phyloP scores from a whole-genome alignment of 2,888 invertebrate species.

The Polymixis lichenea region DNA sequence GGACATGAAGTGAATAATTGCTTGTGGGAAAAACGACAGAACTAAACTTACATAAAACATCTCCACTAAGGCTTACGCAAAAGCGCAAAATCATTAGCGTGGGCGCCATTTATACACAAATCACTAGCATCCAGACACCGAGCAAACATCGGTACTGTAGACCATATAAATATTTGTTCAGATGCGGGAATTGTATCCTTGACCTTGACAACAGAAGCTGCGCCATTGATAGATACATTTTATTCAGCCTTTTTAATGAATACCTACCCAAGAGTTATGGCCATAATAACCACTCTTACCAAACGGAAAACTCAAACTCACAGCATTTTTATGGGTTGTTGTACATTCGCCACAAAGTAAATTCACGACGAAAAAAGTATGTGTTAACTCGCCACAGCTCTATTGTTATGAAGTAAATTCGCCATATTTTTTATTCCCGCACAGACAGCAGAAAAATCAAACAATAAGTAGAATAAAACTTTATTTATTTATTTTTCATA shows the following conservation, averaged over 20 bases:
- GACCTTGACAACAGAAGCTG: slow-evolving; percentile 34
- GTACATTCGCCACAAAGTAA: too few relatives aligned
- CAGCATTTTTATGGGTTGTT: slow-evolving; percentile 24
- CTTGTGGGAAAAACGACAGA: background rate
- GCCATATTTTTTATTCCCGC: too few relatives aligned
- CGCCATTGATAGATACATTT: slow-evolving; percentile 19
- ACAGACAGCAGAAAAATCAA: too few relatives aligned
- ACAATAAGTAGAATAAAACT: too few relatives aligned
- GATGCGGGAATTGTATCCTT: slow-evolving; percentile 27
- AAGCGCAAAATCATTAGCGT: slow-evolving; percentile 18
- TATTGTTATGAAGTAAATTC: too few relatives aligned
- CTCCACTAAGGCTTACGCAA: slow-evolving; percentile 3
- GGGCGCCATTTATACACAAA: slow-evolving; percentile 25
- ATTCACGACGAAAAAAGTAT: too few relatives aligned
- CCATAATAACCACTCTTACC: slow-evolving; percentile 12
- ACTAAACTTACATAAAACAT: slow-evolving; percentile 1
- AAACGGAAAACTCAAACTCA: slow-evolving; percentile 17
- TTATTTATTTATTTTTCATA: too few relatives aligned
- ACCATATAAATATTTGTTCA: slow-evolving; percentile 44
- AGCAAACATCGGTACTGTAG: slow-evolving; percentile 38
- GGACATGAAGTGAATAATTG: background rate
- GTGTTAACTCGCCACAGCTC: too few relatives aligned
- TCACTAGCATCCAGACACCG: slow-evolving; percentile 31
- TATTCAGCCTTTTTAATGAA: slow-evolving; percentile 27
- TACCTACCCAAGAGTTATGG: slow-evolving; percentile 8